These are phyloP conservation scores for Coleophora deauratella DNA, from an alignment of 2,888 invertebrate species.

Conservation along the genomic window DNA sequence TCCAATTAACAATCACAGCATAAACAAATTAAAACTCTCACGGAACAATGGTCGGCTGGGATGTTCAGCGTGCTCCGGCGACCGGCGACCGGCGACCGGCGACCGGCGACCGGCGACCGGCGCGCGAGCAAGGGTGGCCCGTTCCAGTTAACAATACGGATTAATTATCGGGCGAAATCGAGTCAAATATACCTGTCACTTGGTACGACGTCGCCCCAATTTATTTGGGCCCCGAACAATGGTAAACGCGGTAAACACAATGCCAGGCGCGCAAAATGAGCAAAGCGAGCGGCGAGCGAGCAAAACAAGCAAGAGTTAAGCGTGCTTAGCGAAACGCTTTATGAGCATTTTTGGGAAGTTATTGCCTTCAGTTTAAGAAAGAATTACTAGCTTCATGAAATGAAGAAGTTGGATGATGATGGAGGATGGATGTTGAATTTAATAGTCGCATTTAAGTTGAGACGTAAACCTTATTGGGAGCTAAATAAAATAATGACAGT, in stretches of 20 bases:
- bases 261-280: constrained; percentile 62
- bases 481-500: no score
- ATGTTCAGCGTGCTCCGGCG: no score
- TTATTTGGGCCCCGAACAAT: constrained; percentile 68
- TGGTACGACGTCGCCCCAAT: constrained; percentile 61
- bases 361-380: neutral
- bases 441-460: no score
- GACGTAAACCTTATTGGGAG: no score
- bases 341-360: no score
- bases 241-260: constrained; percentile 71
- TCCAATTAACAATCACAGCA: constrained; percentile 14
- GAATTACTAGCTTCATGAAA: no score
- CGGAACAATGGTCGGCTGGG: constrained; percentile 33
- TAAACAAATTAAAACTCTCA: constrained; percentile 36
- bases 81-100: no score
- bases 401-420: no score
- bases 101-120: constrained; percentile 13
- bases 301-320: constrained; percentile 6
- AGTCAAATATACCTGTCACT: constrained; percentile 73
- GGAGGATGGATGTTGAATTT: no score
- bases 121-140: constrained; percentile 61
- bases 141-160: constrained; percentile 67
- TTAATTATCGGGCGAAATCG: constrained; percentile 71
- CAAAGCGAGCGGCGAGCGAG: constrained; percentile 24
- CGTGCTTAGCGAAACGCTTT: neutral